A percentile compares a stretch with the other conserved stretches of the same genome.
Evolutionary conservation across 2,888 invertebrate genomes (phyloP).

Genomic region (Cephus pulcher): DNA sequence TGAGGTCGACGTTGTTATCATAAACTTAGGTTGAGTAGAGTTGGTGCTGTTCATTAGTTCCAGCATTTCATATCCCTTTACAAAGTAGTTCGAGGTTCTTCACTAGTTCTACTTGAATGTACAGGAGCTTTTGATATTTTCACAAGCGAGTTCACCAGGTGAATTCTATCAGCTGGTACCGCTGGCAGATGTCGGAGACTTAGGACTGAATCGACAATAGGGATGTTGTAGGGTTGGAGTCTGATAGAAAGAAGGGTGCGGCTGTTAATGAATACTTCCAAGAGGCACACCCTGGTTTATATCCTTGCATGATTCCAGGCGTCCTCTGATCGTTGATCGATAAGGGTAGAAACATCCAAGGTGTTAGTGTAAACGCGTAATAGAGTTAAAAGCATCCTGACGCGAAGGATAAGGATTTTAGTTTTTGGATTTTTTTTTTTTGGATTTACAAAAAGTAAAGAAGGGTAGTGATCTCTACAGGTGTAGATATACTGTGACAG

Average conservation of each 20-base stretch:
- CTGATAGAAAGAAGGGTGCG: conserved; percentile 42
- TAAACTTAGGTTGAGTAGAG: not conserved
- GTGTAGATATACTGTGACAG: not conserved
- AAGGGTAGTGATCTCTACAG: not conserved
- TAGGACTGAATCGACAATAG: not conserved
- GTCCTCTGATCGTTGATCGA: conserved; percentile 20
- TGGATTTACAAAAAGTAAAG: not conserved
- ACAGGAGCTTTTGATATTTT: not conserved
- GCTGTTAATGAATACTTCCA: conserved; percentile 46
- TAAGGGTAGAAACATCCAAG: not conserved
- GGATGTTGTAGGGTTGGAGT: not conserved
- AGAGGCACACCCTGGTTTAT: conserved; percentile 50
- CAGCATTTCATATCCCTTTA: not conserved
- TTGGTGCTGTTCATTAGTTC: conserved; percentile 14
- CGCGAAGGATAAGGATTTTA: not conserved
- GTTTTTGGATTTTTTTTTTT: not conserved
- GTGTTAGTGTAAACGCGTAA: not conserved
- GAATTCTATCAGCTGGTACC: not conserved
- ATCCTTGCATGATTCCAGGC: conserved; percentile 23
- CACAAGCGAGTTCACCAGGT: not conserved
- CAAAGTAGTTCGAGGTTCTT: not conserved
- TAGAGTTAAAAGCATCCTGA: not conserved
- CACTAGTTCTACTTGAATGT: conserved; percentile 11
- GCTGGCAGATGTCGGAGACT: not conserved
- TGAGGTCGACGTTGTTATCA: conserved; percentile 23